Conservation (phyloP, 2,888 invertebrate species). For the Herminia tarsipennalis region DNA sequence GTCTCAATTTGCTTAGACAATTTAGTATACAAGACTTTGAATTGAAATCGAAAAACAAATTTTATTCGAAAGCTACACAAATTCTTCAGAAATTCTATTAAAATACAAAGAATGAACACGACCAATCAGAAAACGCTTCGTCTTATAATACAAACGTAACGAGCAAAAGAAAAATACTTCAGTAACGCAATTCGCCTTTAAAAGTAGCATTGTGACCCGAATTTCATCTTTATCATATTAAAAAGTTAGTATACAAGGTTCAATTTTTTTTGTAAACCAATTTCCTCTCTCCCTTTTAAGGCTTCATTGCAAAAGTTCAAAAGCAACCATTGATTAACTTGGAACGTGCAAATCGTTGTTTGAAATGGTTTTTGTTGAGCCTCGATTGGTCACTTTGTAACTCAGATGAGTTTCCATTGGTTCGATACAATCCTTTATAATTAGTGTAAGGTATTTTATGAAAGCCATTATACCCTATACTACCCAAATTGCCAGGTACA, state of each 20-base stretch:
- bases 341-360: constrained; percentile 46
- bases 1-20: neutral
- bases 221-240: constrained; percentile 46
- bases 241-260: constrained; percentile 37
- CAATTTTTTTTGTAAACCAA: constrained; percentile 42
- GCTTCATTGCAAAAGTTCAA: constrained; percentile 41
- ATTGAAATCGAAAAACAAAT: constrained; percentile 9
- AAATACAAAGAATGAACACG: constrained; percentile 14
- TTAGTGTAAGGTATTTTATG: constrained; percentile 21
- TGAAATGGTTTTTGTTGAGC: constrained; percentile 36
- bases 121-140: constrained; percentile 14
- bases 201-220: constrained; percentile 17
- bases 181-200: constrained; percentile 15
- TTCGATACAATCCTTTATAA: constrained; percentile 27
- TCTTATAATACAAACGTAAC: constrained; percentile 23
- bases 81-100: constrained; percentile 8
- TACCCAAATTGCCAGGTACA: constrained; percentile 3
- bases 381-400: constrained; percentile 37
- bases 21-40: neutral
- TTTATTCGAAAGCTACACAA: constrained; percentile 4
- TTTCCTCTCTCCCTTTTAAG: constrained; percentile 38
- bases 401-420: constrained; percentile 29
- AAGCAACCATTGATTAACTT: constrained; percentile 46
- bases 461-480: neutral
- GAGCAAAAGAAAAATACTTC: constrained; percentile 19